Conservation (phyloP, 2,113 vertebrate genomes). For the Cairina moschata region DNA sequence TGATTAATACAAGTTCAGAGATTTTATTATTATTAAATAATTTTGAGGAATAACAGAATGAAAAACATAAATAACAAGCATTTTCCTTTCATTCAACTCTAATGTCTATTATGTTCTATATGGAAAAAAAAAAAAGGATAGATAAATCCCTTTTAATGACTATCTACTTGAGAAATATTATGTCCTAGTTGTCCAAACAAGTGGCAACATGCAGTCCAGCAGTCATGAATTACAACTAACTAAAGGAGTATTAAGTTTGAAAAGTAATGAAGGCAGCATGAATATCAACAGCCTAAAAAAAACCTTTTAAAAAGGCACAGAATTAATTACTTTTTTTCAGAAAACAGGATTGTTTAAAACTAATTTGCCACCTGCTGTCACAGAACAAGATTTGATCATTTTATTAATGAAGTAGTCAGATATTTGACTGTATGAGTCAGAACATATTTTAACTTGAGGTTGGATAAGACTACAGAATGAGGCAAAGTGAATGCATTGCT, state of each 20-base stretch:
- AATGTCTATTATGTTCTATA: neutral
- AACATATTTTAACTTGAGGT: neutral
- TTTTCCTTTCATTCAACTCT: neutral
- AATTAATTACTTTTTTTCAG: neutral
- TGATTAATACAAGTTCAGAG: neutral
- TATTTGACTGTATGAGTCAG: neutral
- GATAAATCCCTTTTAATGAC: neutral
- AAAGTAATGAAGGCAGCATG: neutral
- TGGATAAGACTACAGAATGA: neutral
- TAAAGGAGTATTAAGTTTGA: neutral
- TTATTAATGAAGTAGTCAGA: neutral
- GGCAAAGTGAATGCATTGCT: neutral
- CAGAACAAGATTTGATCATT: neutral
- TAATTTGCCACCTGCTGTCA: slow-evolving; percentile 9
- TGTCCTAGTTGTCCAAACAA: neutral
- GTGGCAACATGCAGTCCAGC: neutral
- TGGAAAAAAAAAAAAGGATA: neutral
- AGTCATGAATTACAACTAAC: neutral
- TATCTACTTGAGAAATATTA: neutral
- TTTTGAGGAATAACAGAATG: neutral
- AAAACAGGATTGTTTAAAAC: neutral
- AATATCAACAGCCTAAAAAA: slow-evolving; percentile 24
- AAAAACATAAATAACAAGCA: neutral
- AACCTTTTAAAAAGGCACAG: neutral
- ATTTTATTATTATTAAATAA: neutral